Evolutionary conservation across 2,888 invertebrate species (phyloP).

Genomic region (Desoria tigrina): DNA sequence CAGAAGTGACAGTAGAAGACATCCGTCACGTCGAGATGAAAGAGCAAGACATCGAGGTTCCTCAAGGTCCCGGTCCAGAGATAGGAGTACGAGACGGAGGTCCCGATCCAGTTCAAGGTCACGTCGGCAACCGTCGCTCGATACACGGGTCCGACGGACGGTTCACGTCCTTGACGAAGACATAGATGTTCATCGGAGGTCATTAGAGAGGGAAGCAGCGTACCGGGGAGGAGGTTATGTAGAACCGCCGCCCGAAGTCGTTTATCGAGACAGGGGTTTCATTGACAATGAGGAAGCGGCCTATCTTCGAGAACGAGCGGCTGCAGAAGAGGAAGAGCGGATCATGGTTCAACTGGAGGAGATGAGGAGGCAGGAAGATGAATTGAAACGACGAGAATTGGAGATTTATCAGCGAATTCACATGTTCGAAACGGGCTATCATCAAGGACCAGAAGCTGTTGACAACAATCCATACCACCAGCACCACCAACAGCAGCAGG

Average conservation of each 20-base stretch:
- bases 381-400: neutral
- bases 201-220: too few species aligned
- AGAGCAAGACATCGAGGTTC: neutral
- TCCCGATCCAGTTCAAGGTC: neutral
- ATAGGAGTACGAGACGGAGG: neutral
- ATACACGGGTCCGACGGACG: neutral
- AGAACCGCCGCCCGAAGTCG: neutral
- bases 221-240: too few species aligned
- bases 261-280: neutral
- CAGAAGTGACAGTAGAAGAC: neutral
- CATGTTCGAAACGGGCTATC: too few species aligned
- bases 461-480: too few species aligned
- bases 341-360: conserved; percentile 6
- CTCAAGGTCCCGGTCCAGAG: neutral
- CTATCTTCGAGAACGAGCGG: neutral
- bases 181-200: neutral
- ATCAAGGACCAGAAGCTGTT: too few species aligned
- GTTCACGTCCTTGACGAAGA: neutral
- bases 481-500: too few species aligned
- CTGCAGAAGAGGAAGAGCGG: neutral
- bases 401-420: conserved; percentile 6
- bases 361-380: conserved; percentile 11
- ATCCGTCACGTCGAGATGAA: too few species aligned
- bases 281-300: neutral
- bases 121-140: neutral